phyloP scores from a whole-genome alignment of 2,113 vertebrate species.

The Nannobrachium achirus region DNA sequence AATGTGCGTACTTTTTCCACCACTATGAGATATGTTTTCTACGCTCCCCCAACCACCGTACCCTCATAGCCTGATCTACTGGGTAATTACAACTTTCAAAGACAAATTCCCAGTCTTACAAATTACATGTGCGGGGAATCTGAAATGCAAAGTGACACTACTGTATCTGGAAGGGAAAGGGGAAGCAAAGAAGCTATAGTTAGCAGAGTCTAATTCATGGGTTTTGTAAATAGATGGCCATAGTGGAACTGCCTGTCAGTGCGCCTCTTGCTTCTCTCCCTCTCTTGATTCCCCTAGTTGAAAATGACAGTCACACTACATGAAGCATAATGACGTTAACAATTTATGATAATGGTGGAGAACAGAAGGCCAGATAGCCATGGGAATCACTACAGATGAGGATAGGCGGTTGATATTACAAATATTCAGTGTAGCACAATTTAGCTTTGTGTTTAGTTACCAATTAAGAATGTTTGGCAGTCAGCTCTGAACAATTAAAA shows the following conservation, averaged over 20 bases:
- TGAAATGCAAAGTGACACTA: conserved; percentile 20
- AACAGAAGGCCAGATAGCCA: not conserved
- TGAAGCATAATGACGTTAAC: too few species aligned
- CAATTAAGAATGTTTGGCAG: not conserved
- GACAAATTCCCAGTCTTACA: conserved; percentile 9
- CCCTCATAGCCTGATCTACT: not conserved
- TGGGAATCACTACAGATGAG: not conserved
- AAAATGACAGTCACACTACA: conserved; percentile 5
- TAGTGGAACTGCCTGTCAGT: conserved; percentile 5
- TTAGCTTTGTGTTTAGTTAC: not conserved
- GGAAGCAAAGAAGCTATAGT: conserved; percentile 5
- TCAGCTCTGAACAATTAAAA: not conserved
- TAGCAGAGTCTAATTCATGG: conserved; percentile 29
- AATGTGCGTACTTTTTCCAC: too few species aligned
- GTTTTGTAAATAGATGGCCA: not conserved
- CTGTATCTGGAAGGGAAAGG: conserved; percentile 1
- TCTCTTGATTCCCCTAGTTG: conserved; percentile 8
- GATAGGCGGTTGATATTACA: not conserved
- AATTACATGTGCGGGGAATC: not conserved
- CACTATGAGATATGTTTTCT: conserved; percentile 14
- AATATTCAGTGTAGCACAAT: not conserved
- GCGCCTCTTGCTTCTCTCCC: not conserved
- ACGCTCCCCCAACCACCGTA: conserved; percentile 1
- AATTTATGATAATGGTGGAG: too few species aligned
- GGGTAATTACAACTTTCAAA: conserved; percentile 28